Conservation (phyloP, 23 tunicate species). For the Ascidia mentula region DNA sequence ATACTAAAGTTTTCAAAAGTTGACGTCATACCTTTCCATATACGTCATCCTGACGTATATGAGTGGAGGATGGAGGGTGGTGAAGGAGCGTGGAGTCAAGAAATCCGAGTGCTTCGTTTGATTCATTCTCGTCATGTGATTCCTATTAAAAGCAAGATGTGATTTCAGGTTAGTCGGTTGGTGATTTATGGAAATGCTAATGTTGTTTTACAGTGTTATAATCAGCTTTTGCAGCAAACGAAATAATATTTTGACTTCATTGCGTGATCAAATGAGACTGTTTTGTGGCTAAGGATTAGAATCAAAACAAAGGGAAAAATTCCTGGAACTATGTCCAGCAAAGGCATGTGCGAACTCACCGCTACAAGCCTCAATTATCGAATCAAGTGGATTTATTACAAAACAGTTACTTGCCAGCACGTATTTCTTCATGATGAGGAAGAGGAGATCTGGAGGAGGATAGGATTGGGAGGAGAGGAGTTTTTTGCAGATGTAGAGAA, state of each 20-base stretch:
- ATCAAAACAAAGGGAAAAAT: too few relatives aligned
- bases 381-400: neutral
- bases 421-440: constrained; percentile 67
- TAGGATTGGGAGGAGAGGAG: constrained; percentile 23
- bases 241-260: too few relatives aligned
- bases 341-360: too few relatives aligned
- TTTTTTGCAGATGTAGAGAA: constrained; percentile 35
- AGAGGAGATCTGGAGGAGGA: constrained; percentile 79
- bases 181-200: too few relatives aligned
- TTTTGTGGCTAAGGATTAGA: too few relatives aligned
- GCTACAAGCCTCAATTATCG: too few relatives aligned
- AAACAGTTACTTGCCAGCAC: constrained; percentile 43
- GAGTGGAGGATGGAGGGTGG: constrained; percentile 66
- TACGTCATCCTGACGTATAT: constrained; percentile 55
- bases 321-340: too few relatives aligned
- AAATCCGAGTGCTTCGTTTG: neutral
- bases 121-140: constrained; percentile 21
- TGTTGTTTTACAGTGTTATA: too few relatives aligned
- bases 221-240: too few relatives aligned
- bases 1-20: too few relatives aligned
- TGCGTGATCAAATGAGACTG: too few relatives aligned
- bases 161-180: too few relatives aligned
- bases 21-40: constrained; percentile 34
- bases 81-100: constrained; percentile 18
- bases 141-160: constrained; percentile 24